phyloP scores from a whole-genome alignment of 2,888 invertebrate genomes.

The Tridacna crocea region DNA sequence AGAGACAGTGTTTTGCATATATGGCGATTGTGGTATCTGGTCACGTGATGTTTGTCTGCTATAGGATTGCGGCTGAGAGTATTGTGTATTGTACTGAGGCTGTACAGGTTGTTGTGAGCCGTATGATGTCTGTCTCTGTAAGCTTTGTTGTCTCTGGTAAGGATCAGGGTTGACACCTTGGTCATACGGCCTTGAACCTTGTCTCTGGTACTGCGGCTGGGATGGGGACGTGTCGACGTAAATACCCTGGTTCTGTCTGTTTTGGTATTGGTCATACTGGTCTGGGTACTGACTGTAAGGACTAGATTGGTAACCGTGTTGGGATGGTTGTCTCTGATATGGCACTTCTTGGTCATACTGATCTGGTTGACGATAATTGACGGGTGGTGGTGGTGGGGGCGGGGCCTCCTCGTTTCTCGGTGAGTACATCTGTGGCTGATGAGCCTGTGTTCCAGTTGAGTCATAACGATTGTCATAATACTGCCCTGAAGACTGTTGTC shows the following conservation, averaged over 20 bases:
- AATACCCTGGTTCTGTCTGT: conserved; percentile 37
- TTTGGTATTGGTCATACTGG: conserved; percentile 45
- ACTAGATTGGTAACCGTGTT: conserved; percentile 37
- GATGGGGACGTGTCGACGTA: conserved; percentile 47
- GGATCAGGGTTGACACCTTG: conserved; percentile 6
- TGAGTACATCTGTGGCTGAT: conserved; percentile 40
- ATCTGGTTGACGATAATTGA: conserved; percentile 52
- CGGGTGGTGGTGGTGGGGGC: conserved; percentile 56
- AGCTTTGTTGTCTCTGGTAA: conserved; percentile 21
- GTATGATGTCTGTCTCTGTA: conserved; percentile 41
- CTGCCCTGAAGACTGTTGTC: conserved; percentile 58
- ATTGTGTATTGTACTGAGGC: conserved; percentile 41
- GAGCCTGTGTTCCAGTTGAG: conserved; percentile 56
- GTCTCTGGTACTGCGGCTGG: conserved; percentile 45
- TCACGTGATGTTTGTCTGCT: conserved; percentile 50
- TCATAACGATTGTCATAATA: conserved; percentile 47
- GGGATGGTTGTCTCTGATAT: conserved; percentile 53
- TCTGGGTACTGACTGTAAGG: conserved; percentile 45
- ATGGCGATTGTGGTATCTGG: conserved; percentile 38
- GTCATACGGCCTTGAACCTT: conserved; percentile 52
- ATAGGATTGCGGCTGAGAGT: conserved; percentile 43
- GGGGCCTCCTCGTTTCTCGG: conserved; percentile 50
- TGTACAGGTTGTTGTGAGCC: conserved; percentile 47
- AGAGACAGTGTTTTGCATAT: conserved; percentile 40
- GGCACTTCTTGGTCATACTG: conserved; percentile 45